These are phyloP conservation scores for Drosophila borealis DNA, from an alignment of 2,888 invertebrate species.

Conservation along the genomic window DNA sequence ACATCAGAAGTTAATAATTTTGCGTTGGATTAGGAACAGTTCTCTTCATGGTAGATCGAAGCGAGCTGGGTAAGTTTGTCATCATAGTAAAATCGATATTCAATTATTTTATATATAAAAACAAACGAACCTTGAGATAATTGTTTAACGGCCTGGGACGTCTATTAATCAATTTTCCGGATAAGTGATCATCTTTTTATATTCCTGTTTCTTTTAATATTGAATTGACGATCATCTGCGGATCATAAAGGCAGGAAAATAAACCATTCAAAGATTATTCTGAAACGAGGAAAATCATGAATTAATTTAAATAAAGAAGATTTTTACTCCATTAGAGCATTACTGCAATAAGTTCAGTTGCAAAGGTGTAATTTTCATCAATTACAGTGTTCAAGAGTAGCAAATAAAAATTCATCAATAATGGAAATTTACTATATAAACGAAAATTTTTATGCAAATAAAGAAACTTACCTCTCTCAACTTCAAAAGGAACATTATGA, in stretches of 20 bases:
- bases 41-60: slow-evolving; percentile 75
- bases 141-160: neutral
- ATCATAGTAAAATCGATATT: slow-evolving; percentile 30
- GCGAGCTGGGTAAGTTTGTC: slow-evolving; percentile 77
- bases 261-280: neutral
- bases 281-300: neutral
- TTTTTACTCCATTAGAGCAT: too few species aligned
- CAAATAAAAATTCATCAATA: slow-evolving; percentile 55
- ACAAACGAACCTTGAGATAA: neutral
- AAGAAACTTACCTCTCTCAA: neutral
- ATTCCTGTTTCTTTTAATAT: neutral
- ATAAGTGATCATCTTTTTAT: too few species aligned
- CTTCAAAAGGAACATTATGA: neutral
- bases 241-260: too few species aligned
- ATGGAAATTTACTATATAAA: neutral
- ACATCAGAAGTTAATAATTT: slow-evolving; percentile 23
- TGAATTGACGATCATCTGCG: too few species aligned
- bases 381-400: slow-evolving; percentile 69
- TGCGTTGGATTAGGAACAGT: slow-evolving; percentile 64
- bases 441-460: too few species aligned
- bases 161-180: neutral
- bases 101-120: neutral
- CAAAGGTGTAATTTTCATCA: slow-evolving; percentile 61
- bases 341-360: slow-evolving; percentile 12
- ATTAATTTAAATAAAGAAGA: neutral